Conservation (phyloP, 2,113 vertebrate genomes). For the Eubucco bourcierii region DNA sequence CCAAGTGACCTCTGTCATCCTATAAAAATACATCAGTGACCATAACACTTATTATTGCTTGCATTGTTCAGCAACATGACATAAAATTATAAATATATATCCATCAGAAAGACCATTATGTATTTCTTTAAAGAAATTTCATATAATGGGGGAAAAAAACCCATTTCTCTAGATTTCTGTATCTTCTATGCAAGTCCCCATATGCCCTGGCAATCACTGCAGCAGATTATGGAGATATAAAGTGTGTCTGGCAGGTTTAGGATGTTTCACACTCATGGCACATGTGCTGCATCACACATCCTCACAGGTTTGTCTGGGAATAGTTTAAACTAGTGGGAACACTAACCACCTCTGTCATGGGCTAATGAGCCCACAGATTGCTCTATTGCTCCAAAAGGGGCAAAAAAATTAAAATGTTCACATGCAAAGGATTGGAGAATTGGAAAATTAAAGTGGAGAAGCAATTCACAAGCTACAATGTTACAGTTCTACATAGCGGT, state of each 20-base stretch:
- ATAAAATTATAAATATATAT: neutral
- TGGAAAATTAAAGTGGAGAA: no score
- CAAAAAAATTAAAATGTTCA: no score
- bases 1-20: neutral
- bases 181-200: neutral
- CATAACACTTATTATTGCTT: neutral
- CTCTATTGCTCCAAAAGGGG: no score
- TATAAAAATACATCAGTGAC: no score
- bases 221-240: neutral
- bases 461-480: no score
- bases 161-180: neutral
- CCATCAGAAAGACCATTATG: neutral
- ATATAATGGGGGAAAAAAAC: neutral
- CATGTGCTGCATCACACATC: neutral
- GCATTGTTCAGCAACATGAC: neutral
- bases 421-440: no score
- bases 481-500: no score
- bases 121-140: neutral
- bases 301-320: neutral
- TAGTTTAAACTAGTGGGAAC: neutral
- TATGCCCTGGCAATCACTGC: neutral
- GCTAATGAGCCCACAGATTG: no score
- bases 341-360: neutral
- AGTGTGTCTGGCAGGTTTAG: neutral
- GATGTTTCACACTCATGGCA: neutral